These are phyloP conservation scores for Guaruba guarouba DNA, from an alignment of 2,113 vertebrate genomes.

Conservation along the genomic window DNA sequence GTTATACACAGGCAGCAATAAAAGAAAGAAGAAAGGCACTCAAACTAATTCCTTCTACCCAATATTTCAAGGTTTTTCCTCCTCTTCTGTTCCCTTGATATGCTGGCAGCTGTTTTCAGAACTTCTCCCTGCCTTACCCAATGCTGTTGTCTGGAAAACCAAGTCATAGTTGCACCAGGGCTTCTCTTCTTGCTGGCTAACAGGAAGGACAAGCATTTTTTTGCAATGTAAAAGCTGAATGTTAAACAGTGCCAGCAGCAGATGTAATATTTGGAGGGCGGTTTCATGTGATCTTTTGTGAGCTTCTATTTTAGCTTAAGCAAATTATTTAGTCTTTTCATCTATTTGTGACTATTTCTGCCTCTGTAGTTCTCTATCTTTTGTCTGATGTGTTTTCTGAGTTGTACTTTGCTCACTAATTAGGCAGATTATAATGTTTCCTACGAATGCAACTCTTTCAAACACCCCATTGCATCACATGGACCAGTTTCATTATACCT, in stretches of 20 bases:
- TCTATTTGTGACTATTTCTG: not conserved
- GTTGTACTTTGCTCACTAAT: not conserved
- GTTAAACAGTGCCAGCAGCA: not conserved
- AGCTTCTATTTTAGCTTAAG: not conserved
- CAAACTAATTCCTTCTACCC: not conserved
- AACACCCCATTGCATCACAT: rapidly evolving
- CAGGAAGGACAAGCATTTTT: not conserved
- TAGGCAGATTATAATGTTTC: too few relatives aligned
- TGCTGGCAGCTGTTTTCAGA: slow-evolving; percentile 5
- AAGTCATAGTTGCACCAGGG: not conserved
- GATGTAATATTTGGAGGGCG: not conserved
- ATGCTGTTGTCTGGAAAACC: not conserved
- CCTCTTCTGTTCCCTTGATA: not conserved
- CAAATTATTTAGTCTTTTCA: slow-evolving; percentile 10
- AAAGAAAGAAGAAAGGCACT: not conserved
- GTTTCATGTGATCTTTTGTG: not conserved
- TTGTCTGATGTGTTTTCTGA: not conserved
- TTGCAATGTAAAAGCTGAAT: not conserved
- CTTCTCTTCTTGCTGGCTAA: not conserved
- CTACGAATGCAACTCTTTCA: not conserved
- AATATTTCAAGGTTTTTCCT: not conserved
- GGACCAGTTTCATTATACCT: too few relatives aligned
- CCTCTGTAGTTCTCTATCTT: not conserved
- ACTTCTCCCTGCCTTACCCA: not conserved
- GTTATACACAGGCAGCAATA: not conserved